Conservation (phyloP, 2,113 vertebrate genomes). For the Setophaga petechia region DNA sequence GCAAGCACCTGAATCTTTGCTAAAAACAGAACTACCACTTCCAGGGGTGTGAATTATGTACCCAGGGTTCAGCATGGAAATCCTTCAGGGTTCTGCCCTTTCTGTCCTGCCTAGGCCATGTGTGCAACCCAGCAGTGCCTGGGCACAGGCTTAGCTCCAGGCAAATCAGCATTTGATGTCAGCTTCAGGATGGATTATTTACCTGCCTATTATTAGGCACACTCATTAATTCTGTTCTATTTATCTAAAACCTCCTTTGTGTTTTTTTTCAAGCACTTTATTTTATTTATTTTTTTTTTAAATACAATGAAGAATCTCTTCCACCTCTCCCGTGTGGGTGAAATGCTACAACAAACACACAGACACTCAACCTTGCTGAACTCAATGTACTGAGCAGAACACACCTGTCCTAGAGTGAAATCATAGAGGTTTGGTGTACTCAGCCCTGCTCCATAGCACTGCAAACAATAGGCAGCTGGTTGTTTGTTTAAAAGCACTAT, state of each 20-base stretch:
- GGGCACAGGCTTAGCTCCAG: not conserved
- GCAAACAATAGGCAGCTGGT: not conserved
- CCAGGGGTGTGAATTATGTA: not conserved
- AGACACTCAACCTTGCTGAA: not conserved
- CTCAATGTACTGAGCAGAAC: not conserved
- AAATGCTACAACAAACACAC: not conserved
- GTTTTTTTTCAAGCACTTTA: conserved; percentile 53
- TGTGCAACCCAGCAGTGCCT: not conserved
- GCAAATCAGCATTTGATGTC: not conserved
- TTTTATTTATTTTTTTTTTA: not conserved
- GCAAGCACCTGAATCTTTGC: not conserved
- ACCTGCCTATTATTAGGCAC: not conserved
- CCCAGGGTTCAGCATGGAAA: not conserved
- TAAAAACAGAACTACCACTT: not conserved
- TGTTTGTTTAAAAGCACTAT: not conserved
- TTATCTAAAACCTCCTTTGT: not conserved
- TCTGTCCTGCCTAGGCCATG: not conserved
- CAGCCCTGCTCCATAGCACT: not conserved
- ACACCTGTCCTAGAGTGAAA: not conserved
- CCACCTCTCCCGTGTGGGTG: not conserved
- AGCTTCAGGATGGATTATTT: not conserved
- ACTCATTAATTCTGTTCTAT: not conserved
- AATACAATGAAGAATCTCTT: not conserved
- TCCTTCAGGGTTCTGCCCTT: not conserved
- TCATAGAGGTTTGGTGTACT: not conserved